phyloP scores from a whole-genome alignment of 2,113 vertebrate species.

The Perca schrenkii region DNA sequence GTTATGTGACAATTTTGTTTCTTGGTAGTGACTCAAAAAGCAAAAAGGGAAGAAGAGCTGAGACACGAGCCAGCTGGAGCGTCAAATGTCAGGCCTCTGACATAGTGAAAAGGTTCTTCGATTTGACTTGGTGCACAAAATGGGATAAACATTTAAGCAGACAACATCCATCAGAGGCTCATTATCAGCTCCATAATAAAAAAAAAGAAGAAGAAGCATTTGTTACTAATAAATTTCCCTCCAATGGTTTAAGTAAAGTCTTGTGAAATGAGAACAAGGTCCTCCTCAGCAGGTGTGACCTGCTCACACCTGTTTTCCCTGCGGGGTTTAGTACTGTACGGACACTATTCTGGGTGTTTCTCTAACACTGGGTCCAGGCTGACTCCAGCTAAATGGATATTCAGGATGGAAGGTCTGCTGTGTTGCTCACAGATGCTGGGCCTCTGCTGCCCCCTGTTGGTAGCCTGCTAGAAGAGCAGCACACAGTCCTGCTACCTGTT shows the following conservation, averaged over 20 bases:
- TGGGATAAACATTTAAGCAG: not conserved
- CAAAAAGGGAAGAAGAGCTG: not conserved
- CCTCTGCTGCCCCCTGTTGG: constrained; percentile 62
- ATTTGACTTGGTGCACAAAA: not conserved
- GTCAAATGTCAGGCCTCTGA: not conserved
- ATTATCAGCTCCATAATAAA: not conserved
- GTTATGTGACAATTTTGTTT: not conserved
- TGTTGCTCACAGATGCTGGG: not conserved
- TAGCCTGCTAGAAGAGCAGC: not conserved
- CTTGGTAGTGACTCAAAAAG: constrained; percentile 37
- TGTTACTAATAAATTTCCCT: accelerated
- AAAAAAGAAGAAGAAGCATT: not conserved
- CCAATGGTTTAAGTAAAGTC: not conserved
- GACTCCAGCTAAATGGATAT: constrained; percentile 44
- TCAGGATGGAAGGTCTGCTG: constrained; percentile 15
- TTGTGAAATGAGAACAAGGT: not conserved
- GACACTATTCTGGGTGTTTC: constrained; percentile 5
- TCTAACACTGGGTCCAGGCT: constrained; percentile 27
- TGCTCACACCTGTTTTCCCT: constrained; percentile 19
- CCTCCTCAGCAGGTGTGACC: constrained; percentile 11
- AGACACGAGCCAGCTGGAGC: constrained; percentile 23
- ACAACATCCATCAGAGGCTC: not conserved
- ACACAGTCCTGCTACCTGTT: not conserved
- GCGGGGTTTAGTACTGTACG: not conserved
- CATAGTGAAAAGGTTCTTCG: not conserved